These are phyloP conservation scores for Gallinago undulata DNA, from an alignment of 2,113 vertebrate species.

Conservation along the genomic window DNA sequence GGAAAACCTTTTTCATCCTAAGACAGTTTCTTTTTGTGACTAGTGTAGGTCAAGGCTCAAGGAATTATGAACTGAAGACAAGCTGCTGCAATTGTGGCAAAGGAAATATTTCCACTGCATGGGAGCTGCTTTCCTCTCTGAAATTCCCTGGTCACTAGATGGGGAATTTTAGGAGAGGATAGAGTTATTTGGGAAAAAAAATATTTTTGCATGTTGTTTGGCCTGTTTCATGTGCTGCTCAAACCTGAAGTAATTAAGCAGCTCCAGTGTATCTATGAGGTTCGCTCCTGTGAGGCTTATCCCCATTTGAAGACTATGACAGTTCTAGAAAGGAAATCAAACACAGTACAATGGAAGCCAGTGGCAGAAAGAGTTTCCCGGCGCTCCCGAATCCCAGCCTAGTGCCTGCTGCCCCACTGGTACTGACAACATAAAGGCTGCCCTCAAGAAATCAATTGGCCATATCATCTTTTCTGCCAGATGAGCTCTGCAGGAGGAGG, in stretches of 20 bases:
- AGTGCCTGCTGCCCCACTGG: background rate
- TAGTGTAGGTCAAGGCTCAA: background rate
- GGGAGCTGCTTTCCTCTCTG: background rate
- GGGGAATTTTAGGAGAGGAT: background rate
- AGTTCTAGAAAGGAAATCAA: background rate
- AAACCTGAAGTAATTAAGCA: background rate
- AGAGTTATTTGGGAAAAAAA: background rate
- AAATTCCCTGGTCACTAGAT: background rate
- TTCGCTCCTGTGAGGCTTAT: background rate
- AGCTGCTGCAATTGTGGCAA: background rate
- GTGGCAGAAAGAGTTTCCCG: background rate
- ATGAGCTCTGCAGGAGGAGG: background rate
- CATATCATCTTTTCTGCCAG: background rate
- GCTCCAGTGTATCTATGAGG: background rate
- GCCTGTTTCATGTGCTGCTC: background rate
- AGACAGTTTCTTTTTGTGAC: background rate
- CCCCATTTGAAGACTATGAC: background rate
- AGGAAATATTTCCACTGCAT: background rate
- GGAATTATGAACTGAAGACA: background rate
- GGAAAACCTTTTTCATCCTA: background rate
- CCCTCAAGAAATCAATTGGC: background rate
- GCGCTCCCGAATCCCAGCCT: background rate
- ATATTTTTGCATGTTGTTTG: background rate
- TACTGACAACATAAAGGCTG: background rate
- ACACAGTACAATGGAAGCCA: background rate